Base-by-base conservation (phyloP, 2,888 invertebrate species). In the Halocaridina rubra region DNA sequence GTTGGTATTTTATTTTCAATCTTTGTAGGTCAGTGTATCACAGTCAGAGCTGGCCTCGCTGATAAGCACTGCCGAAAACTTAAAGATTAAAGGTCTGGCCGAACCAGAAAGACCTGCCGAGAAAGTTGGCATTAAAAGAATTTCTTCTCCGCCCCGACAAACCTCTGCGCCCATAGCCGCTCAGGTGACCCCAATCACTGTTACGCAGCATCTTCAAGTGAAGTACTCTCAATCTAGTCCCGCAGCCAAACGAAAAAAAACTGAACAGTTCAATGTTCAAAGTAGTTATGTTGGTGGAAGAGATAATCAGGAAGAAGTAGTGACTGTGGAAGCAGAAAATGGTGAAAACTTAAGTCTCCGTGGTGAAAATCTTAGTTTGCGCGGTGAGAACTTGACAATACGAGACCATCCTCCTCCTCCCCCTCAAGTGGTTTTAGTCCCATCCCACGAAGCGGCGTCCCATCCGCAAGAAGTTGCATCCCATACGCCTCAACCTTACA, bases 41-140 rank as follows among this genome's bases (percentile, higher is more conserved):
- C 88, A 88, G 53, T 81, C 86, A 30, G 88, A 88, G 72, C 80
- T 88, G 64, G 88, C 82, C 7, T 88, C 88, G 8, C 75, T 88
- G 22, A 88, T 88, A 71, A 88, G 88, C 71, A 88, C 88, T 7
- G 88, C 88, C 1, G 88, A 88, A 46, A 88, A 88, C 33, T 80
- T 88, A 29, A 88, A 88, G 75, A 88, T 88, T n/a, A 88, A 88
- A 59, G 88, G 88, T 39, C 84, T 88, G 16, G 88, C 88, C 8
- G 88, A 88, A 77, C 88, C 88, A 4, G 88, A 88, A 24, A 76
- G 85, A 61, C 88, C 88, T 19, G 64, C 78, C 24, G 88, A 88
- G 46, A 88, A 88, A 74, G 76, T 33, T 32, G n/a, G n/a, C n/a
- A 81, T 85, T n/a, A 88, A 88, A 79, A 82, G 88, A 80, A 32